Conservation (phyloP, 2,797 vertebrate species). For the Menidia menidia region DNA sequence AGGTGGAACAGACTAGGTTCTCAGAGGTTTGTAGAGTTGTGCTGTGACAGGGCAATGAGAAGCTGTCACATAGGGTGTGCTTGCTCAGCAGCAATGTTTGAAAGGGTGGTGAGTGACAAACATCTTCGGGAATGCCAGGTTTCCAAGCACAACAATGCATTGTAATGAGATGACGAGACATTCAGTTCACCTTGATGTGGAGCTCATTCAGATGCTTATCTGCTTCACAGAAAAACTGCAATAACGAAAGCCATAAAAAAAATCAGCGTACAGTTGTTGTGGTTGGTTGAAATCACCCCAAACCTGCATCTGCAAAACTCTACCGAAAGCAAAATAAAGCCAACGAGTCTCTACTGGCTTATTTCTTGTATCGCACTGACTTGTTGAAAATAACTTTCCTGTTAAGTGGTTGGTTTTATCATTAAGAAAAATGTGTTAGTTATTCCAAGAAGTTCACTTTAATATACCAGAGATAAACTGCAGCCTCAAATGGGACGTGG, state of each 20-base stretch:
- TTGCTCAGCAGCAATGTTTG: slow-evolving; percentile 7
- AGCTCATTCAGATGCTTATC: neutral
- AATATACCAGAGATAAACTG: neutral
- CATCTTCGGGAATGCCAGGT: neutral
- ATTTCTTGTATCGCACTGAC: neutral
- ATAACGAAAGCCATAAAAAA: neutral
- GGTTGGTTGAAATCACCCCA: too few species aligned
- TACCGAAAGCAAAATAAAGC: neutral
- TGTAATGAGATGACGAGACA: neutral
- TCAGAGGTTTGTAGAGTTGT: neutral
- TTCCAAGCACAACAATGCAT: neutral
- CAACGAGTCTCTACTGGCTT: neutral
- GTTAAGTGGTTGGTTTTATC: too few species aligned
- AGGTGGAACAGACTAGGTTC: neutral
- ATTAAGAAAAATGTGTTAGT: too few species aligned
- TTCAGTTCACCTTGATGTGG: neutral
- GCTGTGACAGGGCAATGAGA: neutral
- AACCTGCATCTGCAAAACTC: neutral
- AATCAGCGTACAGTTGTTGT: neutral
- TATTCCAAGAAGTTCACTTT: neutral
- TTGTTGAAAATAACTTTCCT: neutral
- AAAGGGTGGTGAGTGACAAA: neutral
- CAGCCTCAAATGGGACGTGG: too few species aligned
- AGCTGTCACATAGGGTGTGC: neutral
- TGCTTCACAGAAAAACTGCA: neutral